These are phyloP conservation scores for Spongia lamella DNA, from an alignment of 37 sponge, comb jelly and placozoan species.

Conservation along the genomic window DNA sequence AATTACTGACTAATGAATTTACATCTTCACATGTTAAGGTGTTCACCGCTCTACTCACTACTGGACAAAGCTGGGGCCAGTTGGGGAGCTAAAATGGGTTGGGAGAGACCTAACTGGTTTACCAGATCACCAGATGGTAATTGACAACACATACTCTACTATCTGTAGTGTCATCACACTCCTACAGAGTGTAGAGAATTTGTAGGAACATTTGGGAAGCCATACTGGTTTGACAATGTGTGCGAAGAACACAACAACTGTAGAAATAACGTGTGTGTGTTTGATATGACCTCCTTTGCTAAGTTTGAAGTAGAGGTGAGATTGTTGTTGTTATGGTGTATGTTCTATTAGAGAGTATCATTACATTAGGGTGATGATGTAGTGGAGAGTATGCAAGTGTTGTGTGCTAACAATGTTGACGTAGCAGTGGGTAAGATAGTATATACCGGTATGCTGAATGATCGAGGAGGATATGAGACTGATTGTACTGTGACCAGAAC, in stretches of 20 bases:
- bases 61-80: conserved; percentile 47
- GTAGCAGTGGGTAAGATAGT: conserved; percentile 54
- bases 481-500: conserved; percentile 62
- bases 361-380: conserved; percentile 35
- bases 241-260: conserved; percentile 62
- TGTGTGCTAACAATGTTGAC: conserved; percentile 47
- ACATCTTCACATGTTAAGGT: no score
- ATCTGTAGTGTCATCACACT: no score
- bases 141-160: no score
- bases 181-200: conserved; percentile 23
- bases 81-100: conserved; percentile 54
- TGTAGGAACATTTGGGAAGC: conserved; percentile 57
- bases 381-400: conserved; percentile 27
- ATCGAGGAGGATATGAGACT: conserved; percentile 71
- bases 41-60: conserved; percentile 33
- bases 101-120: conserved; percentile 88
- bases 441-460: conserved; percentile 83
- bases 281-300: conserved; percentile 78
- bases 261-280: conserved; percentile 57
- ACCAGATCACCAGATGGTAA: conserved; percentile 11
- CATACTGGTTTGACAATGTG: conserved; percentile 62
- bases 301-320: conserved; percentile 73
- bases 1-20: no score
- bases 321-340: background rate
- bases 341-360: background rate